These are phyloP conservation scores for Acromyrmex charruanus DNA, from an alignment of 1,140 invertebrate species.

Conservation along the genomic window DNA sequence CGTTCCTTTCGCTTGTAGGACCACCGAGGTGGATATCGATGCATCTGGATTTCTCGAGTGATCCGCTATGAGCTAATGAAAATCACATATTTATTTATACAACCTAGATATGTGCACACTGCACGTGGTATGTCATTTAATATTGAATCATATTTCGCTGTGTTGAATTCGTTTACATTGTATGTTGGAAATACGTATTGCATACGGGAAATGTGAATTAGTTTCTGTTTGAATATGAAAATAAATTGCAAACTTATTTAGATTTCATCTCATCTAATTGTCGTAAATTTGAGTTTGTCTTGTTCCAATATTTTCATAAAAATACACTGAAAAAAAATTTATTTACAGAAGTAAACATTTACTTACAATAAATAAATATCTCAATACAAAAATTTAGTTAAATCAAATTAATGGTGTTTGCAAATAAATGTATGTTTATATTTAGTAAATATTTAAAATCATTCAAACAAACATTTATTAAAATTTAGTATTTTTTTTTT, in stretches of 20 bases:
- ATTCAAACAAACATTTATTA: too few relatives aligned
- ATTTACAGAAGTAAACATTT: too few relatives aligned
- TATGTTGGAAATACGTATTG: background rate
- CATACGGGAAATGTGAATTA: background rate
- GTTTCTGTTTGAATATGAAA: background rate
- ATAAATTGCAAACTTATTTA: background rate
- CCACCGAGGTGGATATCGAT: constrained; percentile 55
- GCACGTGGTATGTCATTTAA: background rate
- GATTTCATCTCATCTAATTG: constrained; percentile 1
- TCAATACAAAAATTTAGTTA: too few relatives aligned
- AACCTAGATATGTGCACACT: background rate
- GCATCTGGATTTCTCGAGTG: background rate
- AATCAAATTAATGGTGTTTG: too few relatives aligned
- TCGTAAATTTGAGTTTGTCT: background rate
- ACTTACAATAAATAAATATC: too few relatives aligned
- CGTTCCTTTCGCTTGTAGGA: constrained; percentile 12
- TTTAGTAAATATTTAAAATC: too few relatives aligned
- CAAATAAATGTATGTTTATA: too few relatives aligned
- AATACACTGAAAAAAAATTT: too few relatives aligned
- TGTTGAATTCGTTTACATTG: too few relatives aligned
- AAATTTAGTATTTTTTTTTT: too few relatives aligned
- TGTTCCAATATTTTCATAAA: background rate
- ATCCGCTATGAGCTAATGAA: background rate
- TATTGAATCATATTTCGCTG: background rate
- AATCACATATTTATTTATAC: background rate